Evolutionary conservation across 1,140 invertebrate genomes (phyloP).

Genomic region (Lasioglossum baleicum): DNA sequence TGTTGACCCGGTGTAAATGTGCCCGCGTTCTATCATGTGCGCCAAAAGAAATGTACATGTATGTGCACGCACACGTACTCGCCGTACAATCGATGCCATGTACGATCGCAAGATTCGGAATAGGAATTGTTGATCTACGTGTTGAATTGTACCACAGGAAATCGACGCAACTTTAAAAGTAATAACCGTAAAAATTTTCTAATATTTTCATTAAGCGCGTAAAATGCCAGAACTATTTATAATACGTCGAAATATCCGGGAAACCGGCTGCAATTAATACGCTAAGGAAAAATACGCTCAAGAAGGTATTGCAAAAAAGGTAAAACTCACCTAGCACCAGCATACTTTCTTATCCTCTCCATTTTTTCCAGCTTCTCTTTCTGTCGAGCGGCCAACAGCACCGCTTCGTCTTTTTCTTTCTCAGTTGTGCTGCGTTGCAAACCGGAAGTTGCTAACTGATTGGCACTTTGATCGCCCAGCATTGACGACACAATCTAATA

Average conservation of each 20-base stretch:
- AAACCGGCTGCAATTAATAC: conserved; percentile 14
- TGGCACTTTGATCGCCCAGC: conserved; percentile 91
- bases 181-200: no score
- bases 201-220: neutral
- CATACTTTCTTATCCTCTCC: conserved; percentile 84
- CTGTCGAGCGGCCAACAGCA: conserved; percentile 85
- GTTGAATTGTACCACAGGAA: neutral
- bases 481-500: conserved; percentile 87
- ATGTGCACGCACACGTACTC: no score
- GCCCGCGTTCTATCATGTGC: neutral
- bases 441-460: conserved; percentile 88
- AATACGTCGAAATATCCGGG: neutral
- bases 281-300: neutral
- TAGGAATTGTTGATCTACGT: neutral
- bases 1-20: neutral
- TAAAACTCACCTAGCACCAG: conserved; percentile 82
- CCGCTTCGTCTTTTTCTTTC: conserved; percentile 90
- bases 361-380: conserved; percentile 83
- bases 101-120: neutral
- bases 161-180: no score
- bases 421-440: conserved; percentile 88
- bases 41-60: neutral
- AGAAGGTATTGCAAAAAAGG: neutral
- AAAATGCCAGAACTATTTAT: neutral
- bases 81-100: neutral